Evolutionary conservation across 2,888 invertebrate genomes (phyloP), one percentile per base, ranked within the genome.

Genomic region (Protodeltote pygarga): DNA sequence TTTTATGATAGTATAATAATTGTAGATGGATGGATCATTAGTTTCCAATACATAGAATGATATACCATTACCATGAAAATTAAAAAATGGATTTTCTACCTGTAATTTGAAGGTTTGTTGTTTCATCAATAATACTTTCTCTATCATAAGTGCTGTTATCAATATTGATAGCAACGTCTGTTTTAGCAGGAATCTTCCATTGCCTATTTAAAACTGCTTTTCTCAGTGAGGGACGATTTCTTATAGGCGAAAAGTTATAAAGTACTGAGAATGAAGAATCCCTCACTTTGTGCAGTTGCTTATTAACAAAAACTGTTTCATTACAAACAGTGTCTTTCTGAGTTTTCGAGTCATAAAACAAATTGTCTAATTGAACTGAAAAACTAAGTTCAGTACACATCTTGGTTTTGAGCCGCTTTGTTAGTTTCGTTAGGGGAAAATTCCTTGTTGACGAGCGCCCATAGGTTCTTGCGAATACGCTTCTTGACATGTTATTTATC

Each of bases 91-190:
- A 1, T 9, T 1, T 10, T 1, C 11, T 71, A 90, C 91, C 89
- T 70, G 90, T 87, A 47, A 92, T 85, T 67, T 91, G 90, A 37
- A 91, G 72, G 62, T 81, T 86, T 8, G 78, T 82, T 2, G 77
- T 73, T 17, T 82, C 85, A 67, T 89, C 85, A 50, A 85, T 71
- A 3, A 80, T 40, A 38, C 66, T 76, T n/a, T 69, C 78, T 39
- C 63, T 75, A 15, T 63, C 65, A 9, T 52, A 51, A n/a, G 31
- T 52, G 5, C 54, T 50, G n/a, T 48, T 44, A 33, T 50, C 52
- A 21, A 53, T 14, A 28, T 28, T 34, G 4, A 34, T 53, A 4
- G 65, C 60, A 1, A 54, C 6, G 10, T 70, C 65, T 15, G 57
- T 65, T 16, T 59, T 66, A 6, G 63, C 57, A 2, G 67, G 59